Conservation (phyloP, 2,113 vertebrate genomes). For the Sitta europaea region DNA sequence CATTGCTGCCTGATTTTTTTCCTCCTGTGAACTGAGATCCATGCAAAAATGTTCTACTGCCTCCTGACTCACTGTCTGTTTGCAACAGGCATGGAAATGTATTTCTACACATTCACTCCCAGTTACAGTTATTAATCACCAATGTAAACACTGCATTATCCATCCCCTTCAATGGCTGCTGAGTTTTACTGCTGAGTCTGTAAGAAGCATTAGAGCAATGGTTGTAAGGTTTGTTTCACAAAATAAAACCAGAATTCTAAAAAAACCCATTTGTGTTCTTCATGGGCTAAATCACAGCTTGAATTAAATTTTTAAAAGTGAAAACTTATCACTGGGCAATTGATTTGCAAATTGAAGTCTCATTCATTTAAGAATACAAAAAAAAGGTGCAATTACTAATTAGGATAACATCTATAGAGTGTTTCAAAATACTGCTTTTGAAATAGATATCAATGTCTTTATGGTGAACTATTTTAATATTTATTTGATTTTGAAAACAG, state of each 20-base stretch:
- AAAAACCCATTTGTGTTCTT: not conserved
- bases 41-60: not conserved
- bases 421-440: not conserved
- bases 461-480: not conserved
- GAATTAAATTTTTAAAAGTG: not conserved
- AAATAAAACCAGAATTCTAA: not conserved
- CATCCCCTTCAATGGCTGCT: not conserved
- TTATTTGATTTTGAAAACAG: not conserved
- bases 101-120: not conserved
- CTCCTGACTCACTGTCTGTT: not conserved
- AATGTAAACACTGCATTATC: not conserved
- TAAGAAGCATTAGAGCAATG: not conserved
- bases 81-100: not conserved
- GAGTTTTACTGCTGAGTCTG: not conserved
- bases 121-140: not conserved
- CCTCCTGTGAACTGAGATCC: conserved; percentile 29
- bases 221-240: not conserved
- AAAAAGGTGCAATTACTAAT: not conserved
- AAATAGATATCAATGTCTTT: not conserved
- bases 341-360: not conserved
- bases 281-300: not conserved
- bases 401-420: not conserved
- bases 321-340: not conserved
- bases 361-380: not conserved
- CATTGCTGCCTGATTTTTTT: not conserved